Conservation (phyloP, 1,140 invertebrate genomes). For the Lamellibrachia luymesi region DNA sequence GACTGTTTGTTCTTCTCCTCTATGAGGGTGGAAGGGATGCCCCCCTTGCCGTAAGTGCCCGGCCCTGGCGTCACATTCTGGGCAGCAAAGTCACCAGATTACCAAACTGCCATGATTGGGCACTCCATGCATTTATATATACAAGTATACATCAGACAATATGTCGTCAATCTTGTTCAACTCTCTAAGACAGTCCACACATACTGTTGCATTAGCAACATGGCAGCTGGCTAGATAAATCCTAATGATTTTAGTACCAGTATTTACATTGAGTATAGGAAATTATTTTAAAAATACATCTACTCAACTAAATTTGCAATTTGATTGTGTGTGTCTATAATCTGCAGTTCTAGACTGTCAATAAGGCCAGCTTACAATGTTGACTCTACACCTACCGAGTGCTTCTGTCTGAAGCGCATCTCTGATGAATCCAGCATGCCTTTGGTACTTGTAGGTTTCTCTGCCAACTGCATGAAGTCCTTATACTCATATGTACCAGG, state of each 20-base stretch:
- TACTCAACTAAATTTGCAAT: too few relatives aligned
- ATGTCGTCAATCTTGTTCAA: too few relatives aligned
- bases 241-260: too few relatives aligned
- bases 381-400: background rate
- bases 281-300: too few relatives aligned
- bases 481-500: conserved; percentile 53
- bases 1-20: conserved; percentile 44
- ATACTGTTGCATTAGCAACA: too few relatives aligned
- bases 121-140: background rate
- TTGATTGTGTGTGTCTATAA: too few relatives aligned
- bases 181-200: too few relatives aligned
- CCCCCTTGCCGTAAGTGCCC: conserved; percentile 54
- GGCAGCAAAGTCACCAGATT: background rate
- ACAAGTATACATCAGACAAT: background rate
- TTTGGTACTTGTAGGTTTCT: conserved; percentile 45
- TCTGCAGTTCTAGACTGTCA: too few relatives aligned
- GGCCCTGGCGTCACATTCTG: conserved; percentile 49
- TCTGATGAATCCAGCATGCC: conserved; percentile 48
- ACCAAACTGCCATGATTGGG: background rate
- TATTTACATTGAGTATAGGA: too few relatives aligned
- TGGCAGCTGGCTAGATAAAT: too few relatives aligned
- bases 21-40: conserved; percentile 45
- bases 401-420: conserved; percentile 41
- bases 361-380: too few relatives aligned
- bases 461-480: conserved; percentile 44